Base-by-base conservation (phyloP, 2,797 vertebrate genomes). In the Acropternis orthonyx region DNA sequence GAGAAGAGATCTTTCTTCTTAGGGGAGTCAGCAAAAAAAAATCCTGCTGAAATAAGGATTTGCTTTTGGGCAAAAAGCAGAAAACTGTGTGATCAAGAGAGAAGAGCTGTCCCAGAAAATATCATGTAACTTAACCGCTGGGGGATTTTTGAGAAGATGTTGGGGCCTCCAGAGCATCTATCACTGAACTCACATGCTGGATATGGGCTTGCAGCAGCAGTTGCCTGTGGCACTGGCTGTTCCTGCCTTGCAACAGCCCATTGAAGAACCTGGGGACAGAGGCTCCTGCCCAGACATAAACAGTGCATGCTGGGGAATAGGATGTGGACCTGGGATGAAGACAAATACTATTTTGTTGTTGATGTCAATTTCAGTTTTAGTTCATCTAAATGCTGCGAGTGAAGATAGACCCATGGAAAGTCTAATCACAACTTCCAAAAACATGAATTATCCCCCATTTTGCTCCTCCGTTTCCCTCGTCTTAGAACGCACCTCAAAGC, bases 311-410 rank as follows among this genome's bases (percentile, higher is more conserved):
- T 89, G 62, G 24, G 28, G 27, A 68, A 52, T 0, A n/a, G n/a
- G 55, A 61, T 0, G 0, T 26, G 16, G 43, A 26, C 27, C 22
- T 37, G 58, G 48, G 46, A 41, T 9, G 24, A 63, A 71, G 24
- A 56, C 34, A 41, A 51, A 1, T 48, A 61, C 28, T 49, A n/a
- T 61, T 85, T 86, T 15, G 8, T 36, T 49, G 13, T 36, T 79
- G 68, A 75, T 72, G 16, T 62, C 72, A 66, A 2, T 55, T 90
- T 78, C 89, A 65, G 34, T 39, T 91, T 85, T 71, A 39, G 12
- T 89, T 51, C 9, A 17, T 54, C 44, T 54, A 44, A 63, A 81
- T 49, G 59, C 59, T 89, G 44, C 22, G 81, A 80, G 73, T 43
- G 43, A 68, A 75, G 54, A 48, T 1, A 72, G 58, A 48, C 20